Conservation (phyloP, 2,113 vertebrate species). For the Vireo altiloquus region DNA sequence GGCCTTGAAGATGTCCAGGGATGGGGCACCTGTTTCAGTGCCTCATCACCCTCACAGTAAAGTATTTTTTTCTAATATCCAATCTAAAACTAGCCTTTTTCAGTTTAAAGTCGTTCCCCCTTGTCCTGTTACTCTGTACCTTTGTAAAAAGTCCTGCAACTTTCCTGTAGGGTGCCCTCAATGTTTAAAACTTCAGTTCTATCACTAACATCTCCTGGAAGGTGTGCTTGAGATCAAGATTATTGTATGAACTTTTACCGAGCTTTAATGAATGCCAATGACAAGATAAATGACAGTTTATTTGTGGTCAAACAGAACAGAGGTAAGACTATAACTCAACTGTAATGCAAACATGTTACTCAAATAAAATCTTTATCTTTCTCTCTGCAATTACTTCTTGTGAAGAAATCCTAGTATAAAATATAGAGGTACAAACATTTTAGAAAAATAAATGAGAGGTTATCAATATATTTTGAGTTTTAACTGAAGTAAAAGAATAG, state of each 20-base stretch:
- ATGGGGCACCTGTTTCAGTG: background rate
- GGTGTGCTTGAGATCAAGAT: background rate
- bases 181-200: background rate
- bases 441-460: background rate
- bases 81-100: background rate
- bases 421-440: rapidly evolving
- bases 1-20: background rate
- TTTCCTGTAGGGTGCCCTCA: background rate
- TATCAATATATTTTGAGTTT: background rate
- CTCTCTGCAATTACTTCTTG: background rate
- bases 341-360: background rate
- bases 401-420: background rate
- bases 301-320: background rate
- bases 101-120: background rate
- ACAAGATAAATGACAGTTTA: background rate
- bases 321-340: background rate
- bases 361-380: background rate
- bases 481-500: background rate
- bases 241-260: background rate
- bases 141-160: background rate
- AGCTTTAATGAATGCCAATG: background rate
- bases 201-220: background rate
- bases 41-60: background rate
- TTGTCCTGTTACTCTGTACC: background rate
- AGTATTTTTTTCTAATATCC: background rate